phyloP scores from a whole-genome alignment of 2,888 invertebrate species.

The Dolomedes plantarius region DNA sequence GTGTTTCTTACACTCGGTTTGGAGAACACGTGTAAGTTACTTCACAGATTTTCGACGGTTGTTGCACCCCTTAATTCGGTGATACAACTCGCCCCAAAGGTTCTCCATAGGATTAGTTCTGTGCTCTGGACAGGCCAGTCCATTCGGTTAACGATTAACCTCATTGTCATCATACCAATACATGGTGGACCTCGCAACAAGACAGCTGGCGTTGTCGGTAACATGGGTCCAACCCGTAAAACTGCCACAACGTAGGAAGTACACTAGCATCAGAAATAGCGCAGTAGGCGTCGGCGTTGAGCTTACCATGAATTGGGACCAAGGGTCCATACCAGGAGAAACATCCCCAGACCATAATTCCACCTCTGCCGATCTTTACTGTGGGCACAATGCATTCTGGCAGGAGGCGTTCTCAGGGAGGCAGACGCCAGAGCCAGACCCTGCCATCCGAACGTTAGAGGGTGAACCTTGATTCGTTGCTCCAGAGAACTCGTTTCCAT shows the following conservation, averaged over 20 bases:
- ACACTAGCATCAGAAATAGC: not conserved
- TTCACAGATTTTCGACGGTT: not conserved
- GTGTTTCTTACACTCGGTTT: not conserved
- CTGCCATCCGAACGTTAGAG: slow-evolving; percentile 25
- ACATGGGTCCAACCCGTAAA: not conserved
- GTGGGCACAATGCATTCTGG: slow-evolving; percentile 1
- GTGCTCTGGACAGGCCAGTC: not conserved
- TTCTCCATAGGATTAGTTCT: not conserved
- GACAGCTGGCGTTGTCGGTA: not conserved
- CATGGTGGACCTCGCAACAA: not conserved
- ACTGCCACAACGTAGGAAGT: not conserved
- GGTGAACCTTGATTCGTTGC: slow-evolving; percentile 13
- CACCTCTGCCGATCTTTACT: not conserved
- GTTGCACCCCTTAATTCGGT: not conserved
- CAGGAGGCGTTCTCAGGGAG: not conserved
- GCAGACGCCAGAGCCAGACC: slow-evolving; percentile 19
- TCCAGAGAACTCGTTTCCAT: slow-evolving; percentile 16
- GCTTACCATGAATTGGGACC: not conserved
- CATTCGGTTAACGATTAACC: not conserved
- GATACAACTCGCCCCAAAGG: not conserved
- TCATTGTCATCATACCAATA: not conserved
- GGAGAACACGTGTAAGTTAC: not conserved
- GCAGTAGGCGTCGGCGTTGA: not conserved
- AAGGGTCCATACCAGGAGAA: not conserved
- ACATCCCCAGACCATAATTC: not conserved